Evolutionary conservation across 2,113 vertebrate species (phyloP).

Genomic region (Regulus satrapa): DNA sequence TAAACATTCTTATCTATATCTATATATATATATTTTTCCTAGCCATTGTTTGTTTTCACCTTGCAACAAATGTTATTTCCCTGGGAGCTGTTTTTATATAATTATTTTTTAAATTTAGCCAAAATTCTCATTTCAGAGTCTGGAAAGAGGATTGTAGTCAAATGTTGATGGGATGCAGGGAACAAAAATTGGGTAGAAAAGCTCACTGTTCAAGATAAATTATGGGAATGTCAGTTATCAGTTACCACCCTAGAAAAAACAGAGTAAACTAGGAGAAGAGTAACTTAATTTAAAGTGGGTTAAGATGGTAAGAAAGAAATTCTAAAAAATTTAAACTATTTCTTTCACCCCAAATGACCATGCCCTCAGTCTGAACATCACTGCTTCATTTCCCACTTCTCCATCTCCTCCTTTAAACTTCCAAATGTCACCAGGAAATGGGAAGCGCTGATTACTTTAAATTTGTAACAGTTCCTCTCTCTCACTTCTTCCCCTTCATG

Average conservation of each 20-base stretch:
- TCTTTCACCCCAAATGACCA: rapidly evolving
- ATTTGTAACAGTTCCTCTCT: not conserved
- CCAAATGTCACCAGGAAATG: rapidly evolving
- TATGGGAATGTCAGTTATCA: not conserved
- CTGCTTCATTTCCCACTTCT: not conserved
- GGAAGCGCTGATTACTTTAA: not conserved
- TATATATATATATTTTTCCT: not conserved
- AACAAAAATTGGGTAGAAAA: not conserved
- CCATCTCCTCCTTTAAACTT: not conserved
- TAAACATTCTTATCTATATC: not conserved
- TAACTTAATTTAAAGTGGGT: not conserved
- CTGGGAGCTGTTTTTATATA: not conserved
- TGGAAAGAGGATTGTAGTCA: not conserved
- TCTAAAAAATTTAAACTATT: not conserved
- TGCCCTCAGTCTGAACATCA: not conserved
- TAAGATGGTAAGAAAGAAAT: not conserved
- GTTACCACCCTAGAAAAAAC: not conserved
- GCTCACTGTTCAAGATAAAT: not conserved
- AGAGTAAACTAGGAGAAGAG: not conserved
- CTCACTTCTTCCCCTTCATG: not conserved
- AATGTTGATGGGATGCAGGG: not conserved
- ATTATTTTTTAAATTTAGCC: not conserved
- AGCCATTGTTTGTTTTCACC: not conserved
- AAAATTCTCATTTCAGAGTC: not conserved
- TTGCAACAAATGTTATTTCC: not conserved